Evolutionary conservation across 2,888 invertebrate genomes (phyloP), one percentile per base, ranked within the genome.

Genomic region (Synergus japonicus): DNA sequence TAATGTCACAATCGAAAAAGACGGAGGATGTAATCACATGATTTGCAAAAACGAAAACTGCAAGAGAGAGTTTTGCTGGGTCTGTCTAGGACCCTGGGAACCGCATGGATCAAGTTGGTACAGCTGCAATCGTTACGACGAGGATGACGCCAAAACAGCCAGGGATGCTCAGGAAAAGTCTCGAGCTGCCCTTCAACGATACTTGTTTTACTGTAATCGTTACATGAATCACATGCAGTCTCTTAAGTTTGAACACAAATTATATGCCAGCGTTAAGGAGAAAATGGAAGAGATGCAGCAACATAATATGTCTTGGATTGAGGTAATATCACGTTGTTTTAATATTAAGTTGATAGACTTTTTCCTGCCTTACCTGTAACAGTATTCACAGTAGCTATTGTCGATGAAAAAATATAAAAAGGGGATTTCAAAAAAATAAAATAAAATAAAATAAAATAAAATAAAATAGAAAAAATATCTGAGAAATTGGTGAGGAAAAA

Each of bases 271-370:
- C 82, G 97, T 99, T 81, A 98, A 98, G 93, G 96, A 97, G 92
- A 99, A 99, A 94, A 99, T 99, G 99, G 98, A 99, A 92, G 98
- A 98, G 93, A 99, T 99, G 99, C 99, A 99, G 92, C 98, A 98
- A 91, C 98, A 98, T 92, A 98, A 98, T 92, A 99, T 99, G 98
- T 98, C 98, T 86, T 99, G 99, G 99, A 99, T 99, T 90, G 99
- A 99, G 96, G 99, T 89, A 22, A 22, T 22, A 22, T 22, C 1
- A 22, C 22, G 22, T 22, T 22, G 22, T 22, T 22, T 22, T 22
- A 22, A 22, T 22, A 22, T 22, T 22, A 22, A 22, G 22, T 22
- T 22, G 22, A 22, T 22, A 22, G 22, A 22, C 22, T 22, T 22
- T 22, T 22, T 22, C 22, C 22, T 22, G 22, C 22, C 1, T 22